These are phyloP conservation scores for Apamea epomidion DNA, from an alignment of 2,888 invertebrate species.

Conservation along the genomic window DNA sequence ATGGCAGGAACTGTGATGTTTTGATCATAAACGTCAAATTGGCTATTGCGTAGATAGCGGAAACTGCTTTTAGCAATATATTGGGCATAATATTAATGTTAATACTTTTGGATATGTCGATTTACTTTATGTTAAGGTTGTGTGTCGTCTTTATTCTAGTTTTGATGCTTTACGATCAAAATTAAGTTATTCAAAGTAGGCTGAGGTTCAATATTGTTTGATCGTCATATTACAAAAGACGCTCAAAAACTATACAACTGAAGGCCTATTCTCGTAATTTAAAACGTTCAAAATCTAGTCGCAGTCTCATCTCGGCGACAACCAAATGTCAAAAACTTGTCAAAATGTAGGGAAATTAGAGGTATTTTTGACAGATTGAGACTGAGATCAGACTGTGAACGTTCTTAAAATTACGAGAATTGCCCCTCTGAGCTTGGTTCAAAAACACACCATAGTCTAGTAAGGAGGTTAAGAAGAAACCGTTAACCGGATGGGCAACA, in stretches of 20 bases:
- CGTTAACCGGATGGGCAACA: neutral
- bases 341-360: too few species aligned
- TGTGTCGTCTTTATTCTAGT: neutral
- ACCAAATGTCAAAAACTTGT: too few species aligned
- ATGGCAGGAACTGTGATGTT: conserved; percentile 36
- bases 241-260: neutral
- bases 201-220: too few species aligned
- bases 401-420: too few species aligned
- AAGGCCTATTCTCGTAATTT: too few species aligned
- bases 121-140: neutral
- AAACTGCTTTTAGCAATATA: conserved; percentile 13
- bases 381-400: too few species aligned
- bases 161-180: neutral
- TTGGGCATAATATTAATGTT: neutral
- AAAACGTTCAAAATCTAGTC: too few species aligned
- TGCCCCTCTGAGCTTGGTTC: too few species aligned
- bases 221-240: neutral
- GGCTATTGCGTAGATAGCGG: conserved; percentile 4
- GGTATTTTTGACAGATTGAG: too few species aligned
- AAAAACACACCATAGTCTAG: neutral
- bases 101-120: neutral
- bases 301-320: too few species aligned
- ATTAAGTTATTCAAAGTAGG: neutral
- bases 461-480: neutral
- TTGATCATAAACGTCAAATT: conserved; percentile 31